Conservation (phyloP, 2,797 vertebrate genomes). For the Orestias chungarensis region DNA sequence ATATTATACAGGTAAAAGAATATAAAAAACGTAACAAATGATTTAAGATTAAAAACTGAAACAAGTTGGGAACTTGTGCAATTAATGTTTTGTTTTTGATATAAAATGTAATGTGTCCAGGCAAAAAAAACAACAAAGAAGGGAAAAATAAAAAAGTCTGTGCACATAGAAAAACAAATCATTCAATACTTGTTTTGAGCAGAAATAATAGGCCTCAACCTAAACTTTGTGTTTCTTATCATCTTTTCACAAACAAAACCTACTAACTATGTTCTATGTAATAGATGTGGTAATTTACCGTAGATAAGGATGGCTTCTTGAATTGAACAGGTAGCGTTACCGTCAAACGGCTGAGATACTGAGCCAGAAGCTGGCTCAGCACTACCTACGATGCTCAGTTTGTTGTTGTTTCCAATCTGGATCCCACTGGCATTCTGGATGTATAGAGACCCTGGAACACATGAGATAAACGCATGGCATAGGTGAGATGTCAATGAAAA, state of each 20-base stretch:
- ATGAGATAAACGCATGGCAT: slow-evolving; percentile 30
- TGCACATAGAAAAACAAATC: too few species aligned
- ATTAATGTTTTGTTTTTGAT: too few species aligned
- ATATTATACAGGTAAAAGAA: too few species aligned
- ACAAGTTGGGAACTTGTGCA: too few species aligned
- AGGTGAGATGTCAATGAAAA: not conserved
- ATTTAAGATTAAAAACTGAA: too few species aligned
- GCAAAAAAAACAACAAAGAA: too few species aligned
- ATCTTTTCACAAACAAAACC: not conserved
- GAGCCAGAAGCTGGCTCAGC: slow-evolving; percentile 34
- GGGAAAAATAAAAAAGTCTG: not conserved
- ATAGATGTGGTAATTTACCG: slow-evolving; percentile 57
- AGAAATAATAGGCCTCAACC: not conserved
- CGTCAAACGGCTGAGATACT: slow-evolving; percentile 9
- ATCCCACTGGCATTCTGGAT: slow-evolving; percentile 84
- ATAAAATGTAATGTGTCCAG: too few species aligned
- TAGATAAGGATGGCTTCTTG: slow-evolving; percentile 72
- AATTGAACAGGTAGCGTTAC: slow-evolving; percentile 27
- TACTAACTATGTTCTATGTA: not conserved
- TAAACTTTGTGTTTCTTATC: not conserved
- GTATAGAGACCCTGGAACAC: slow-evolving; percentile 60
- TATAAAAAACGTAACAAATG: too few species aligned
- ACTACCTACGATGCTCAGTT: slow-evolving; percentile 76
- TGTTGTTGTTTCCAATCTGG: slow-evolving; percentile 90
- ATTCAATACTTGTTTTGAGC: not conserved